Percentiles rank a stretch among this genome's conserved stretches.
Conservation (phyloP, 2,797 vertebrate species). For the Thunnus albacares region DNA sequence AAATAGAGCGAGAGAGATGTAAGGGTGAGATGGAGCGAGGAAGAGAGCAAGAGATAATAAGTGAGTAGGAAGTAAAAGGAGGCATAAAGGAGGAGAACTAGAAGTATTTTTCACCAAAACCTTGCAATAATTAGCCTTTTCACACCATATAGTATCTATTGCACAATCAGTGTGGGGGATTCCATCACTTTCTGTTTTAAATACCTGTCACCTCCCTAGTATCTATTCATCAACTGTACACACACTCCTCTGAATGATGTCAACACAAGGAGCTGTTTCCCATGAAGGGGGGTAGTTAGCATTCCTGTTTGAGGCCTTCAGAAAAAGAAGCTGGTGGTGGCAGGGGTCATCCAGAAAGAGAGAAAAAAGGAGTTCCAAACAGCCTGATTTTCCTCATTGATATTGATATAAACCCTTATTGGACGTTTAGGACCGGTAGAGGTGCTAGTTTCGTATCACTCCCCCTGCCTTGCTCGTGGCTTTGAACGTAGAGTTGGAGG, state of each 20-base stretch:
- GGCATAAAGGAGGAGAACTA: background rate
- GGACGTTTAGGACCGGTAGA: background rate
- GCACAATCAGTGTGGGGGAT: conserved; percentile 66
- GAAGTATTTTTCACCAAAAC: conserved; percentile 20
- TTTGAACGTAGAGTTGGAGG: conserved; percentile 18
- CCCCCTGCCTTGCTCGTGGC: background rate
- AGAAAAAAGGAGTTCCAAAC: conserved; percentile 24
- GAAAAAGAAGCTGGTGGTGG: conserved; percentile 51
- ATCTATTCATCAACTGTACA: conserved; percentile 51
- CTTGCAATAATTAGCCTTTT: conserved; percentile 22
- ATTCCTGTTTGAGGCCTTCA: conserved; percentile 67
- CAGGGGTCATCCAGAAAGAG: conserved; percentile 42
- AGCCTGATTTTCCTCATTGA: conserved; percentile 11
- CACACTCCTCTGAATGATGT: conserved; percentile 55
- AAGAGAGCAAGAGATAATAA: conserved; percentile 21
- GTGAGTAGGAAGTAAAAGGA: background rate
- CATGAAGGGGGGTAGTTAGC: conserved; percentile 49
- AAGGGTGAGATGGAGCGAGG: conserved; percentile 27
- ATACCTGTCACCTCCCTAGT: conserved; percentile 65
- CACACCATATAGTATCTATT: conserved; percentile 50
- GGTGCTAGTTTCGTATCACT: background rate
- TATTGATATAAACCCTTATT: background rate
- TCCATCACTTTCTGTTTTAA: conserved; percentile 65
- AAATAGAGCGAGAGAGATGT: conserved; percentile 41
- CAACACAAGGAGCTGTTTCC: conserved; percentile 62